Evolutionary conservation across 2,888 invertebrate genomes (phyloP).

Genomic region (Chalcis sispes): DNA sequence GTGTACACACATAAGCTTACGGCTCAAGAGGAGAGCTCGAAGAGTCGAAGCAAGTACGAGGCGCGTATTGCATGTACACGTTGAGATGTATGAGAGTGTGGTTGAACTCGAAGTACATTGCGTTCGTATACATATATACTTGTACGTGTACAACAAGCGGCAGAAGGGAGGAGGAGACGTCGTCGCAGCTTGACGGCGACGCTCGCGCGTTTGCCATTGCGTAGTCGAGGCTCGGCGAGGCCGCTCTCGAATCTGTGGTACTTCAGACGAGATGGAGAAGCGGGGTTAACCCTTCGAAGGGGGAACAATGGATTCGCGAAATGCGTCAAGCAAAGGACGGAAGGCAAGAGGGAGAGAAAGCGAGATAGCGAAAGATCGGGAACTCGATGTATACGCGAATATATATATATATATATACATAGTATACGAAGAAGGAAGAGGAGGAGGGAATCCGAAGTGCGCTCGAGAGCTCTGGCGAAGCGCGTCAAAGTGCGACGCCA

Average conservation of each 20-base stretch:
- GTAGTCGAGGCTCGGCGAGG: constrained; percentile 28
- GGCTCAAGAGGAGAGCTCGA: too few species aligned
- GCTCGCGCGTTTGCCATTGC: constrained; percentile 45
- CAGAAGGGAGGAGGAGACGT: too few species aligned
- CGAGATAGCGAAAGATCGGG: constrained; percentile 25
- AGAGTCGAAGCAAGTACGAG: too few species aligned
- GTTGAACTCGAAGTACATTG: too few species aligned
- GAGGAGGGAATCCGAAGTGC: constrained; percentile 55
- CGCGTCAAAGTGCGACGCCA: constrained; percentile 67
- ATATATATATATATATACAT: not conserved
- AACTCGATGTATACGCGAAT: not conserved
- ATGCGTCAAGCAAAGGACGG: constrained; percentile 46
- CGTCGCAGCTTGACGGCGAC: too few species aligned
- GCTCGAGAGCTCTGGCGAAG: constrained; percentile 41
- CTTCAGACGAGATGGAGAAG: constrained; percentile 49
- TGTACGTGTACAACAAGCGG: not conserved
- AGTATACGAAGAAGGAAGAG: constrained; percentile 20
- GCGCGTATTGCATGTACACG: not conserved
- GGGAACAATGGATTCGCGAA: constrained; percentile 60
- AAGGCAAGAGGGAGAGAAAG: constrained; percentile 9
- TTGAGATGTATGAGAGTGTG: not conserved
- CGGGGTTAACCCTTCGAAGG: constrained; percentile 47
- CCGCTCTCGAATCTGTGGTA: constrained; percentile 37
- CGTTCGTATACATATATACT: not conserved
- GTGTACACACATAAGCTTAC: too few species aligned